Evolutionary conservation across 92 coral and sea anemone genomes (phyloP).

Genomic region (Porites rus): DNA sequence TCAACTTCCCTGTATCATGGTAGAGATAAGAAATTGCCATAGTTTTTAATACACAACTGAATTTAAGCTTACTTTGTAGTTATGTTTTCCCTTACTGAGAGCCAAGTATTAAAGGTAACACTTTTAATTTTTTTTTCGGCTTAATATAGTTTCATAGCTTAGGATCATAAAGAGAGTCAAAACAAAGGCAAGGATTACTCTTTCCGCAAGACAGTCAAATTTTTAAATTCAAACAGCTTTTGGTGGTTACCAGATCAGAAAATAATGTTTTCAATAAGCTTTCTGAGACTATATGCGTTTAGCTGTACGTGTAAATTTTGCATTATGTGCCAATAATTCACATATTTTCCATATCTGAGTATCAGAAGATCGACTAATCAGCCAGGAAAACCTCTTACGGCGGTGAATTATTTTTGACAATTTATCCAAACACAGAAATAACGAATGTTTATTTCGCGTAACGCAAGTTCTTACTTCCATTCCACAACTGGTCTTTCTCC

Average conservation of each 20-base stretch:
- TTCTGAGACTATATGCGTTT: not conserved
- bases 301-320: too few relatives aligned
- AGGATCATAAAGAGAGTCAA: not conserved
- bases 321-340: not conserved
- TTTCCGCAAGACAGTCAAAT: not conserved
- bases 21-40: too few relatives aligned
- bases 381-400: not conserved
- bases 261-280: not conserved
- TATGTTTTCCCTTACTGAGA: not conserved
- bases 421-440: not conserved
- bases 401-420: not conserved
- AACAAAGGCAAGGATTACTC: constrained; percentile 2
- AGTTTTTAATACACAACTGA: not conserved
- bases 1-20: too few relatives aligned
- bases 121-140: too few relatives aligned
- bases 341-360: not conserved
- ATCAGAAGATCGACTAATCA: constrained; percentile 5
- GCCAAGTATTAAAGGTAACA: not conserved
- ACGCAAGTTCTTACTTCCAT: not conserved
- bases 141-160: not conserved
- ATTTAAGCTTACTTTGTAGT: not conserved
- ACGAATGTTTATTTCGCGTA: not conserved
- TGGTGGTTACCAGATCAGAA: not conserved
- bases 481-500: not conserved
- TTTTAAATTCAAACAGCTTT: not conserved